Base-by-base conservation (phyloP, 2,888 invertebrate genomes). In the Agrilus cyanescens region DNA sequence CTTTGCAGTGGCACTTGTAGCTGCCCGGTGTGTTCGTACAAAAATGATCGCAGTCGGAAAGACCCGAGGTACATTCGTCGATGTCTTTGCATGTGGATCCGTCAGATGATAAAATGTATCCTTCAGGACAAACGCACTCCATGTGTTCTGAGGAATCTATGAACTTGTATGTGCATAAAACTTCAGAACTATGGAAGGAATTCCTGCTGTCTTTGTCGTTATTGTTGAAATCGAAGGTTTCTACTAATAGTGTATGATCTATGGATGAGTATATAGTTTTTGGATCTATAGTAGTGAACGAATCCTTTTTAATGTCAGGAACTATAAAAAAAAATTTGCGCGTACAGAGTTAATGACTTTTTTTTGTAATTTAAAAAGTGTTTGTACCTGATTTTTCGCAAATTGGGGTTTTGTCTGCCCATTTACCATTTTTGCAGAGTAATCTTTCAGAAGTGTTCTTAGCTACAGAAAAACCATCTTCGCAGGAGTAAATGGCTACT, bases 1-100 rank as follows among this genome's bases (percentile, higher is more conserved):
- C 55, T 12, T 72, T 73, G 53, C 83, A 83, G n/a, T 61, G 61
- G 55, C 84, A 84, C 42, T 65, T 63, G 46, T 65, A 76, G 2
- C 68, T 65, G 1, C 74, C 74, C 6, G 62, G 60, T 0, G 60
- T 57, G 50, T 77, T 77, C 4, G 60, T 47, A 45, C 77, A 75
- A 14, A 60, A 57, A 41, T 71, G 69, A 4, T 66, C 59, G 45
- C 75, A 76, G 12, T 60, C 58, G 2, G 37, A 30, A 16, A 32
- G 33, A 2, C 46, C 13, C 4, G 15, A 55, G n/a, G 58, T 59
- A 47, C 66, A 66, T 55, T 66, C 63, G 44, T 66, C 61, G 37
- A 60, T 56, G 53, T 66, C 67, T 46, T 65, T 60, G 46, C 61
- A 62, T 25, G 56, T 59, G 40, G 55, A 58, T 8, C 62, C 63